Evolutionary conservation across 2,888 invertebrate genomes (phyloP).

Genomic region (Lamproptera curius): DNA sequence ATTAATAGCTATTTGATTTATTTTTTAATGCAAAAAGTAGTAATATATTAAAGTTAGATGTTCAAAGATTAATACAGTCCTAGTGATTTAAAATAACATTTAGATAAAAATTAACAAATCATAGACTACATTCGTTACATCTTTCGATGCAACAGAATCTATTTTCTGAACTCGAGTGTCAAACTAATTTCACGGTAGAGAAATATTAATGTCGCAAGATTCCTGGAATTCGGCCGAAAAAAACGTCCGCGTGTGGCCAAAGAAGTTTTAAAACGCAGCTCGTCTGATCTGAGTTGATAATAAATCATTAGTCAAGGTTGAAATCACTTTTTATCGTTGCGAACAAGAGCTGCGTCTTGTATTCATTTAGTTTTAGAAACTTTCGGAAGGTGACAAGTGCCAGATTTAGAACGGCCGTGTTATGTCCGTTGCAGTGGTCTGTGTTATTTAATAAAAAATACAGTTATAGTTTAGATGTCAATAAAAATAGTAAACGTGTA

Average conservation of each 20-base stretch:
- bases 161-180: background rate
- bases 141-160: background rate
- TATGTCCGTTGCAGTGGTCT: no score
- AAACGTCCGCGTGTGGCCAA: background rate
- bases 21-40: no score
- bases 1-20: no score
- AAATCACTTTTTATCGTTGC: constrained; percentile 9
- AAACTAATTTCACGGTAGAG: constrained; percentile 2
- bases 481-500: no score
- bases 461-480: no score
- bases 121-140: background rate
- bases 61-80: no score
- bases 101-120: background rate
- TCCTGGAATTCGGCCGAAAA: constrained; percentile 14
- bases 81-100: no score
- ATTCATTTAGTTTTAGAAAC: constrained; percentile 15
- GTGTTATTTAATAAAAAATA: no score
- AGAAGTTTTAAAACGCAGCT: constrained; percentile 10
- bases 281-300: constrained; percentile 11
- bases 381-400: constrained; percentile 15
- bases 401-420: no score
- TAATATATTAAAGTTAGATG: no score
- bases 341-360: constrained; percentile 3
- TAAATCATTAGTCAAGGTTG: constrained; percentile 11
- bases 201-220: constrained; percentile 10